phyloP scores from a whole-genome alignment of 2,113 vertebrate species.

The Columba janthina region DNA sequence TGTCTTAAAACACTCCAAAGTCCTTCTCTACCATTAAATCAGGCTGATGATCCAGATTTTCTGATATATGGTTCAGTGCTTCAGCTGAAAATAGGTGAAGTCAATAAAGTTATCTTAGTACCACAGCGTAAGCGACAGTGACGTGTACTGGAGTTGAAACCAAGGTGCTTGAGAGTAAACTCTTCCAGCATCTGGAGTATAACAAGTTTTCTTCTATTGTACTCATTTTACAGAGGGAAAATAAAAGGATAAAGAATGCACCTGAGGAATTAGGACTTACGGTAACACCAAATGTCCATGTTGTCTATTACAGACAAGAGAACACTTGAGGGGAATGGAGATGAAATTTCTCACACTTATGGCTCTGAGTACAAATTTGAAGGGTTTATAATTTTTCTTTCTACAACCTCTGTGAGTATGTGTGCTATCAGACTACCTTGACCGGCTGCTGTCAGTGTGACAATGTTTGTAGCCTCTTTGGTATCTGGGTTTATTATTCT shows the following conservation, averaged over 20 bases:
- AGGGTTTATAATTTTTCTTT: background rate
- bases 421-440: accelerated
- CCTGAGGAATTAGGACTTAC: background rate
- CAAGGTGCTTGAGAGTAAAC: background rate
- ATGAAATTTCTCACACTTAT: background rate
- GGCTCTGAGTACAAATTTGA: background rate
- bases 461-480: background rate
- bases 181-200: background rate
- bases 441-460: background rate
- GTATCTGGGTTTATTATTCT: background rate
- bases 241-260: background rate
- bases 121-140: background rate
- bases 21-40: background rate
- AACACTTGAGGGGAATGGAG: background rate
- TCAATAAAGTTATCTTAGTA: background rate
- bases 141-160: background rate
- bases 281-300: background rate
- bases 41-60: constrained; percentile 5
- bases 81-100: background rate
- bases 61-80: background rate
- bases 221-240: background rate
- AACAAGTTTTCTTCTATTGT: background rate
- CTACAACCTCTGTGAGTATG: background rate
- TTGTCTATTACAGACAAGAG: background rate
- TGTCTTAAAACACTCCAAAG: background rate